phyloP scores from a whole-genome alignment of 2,888 invertebrate species.

The Pterostichus niger region DNA sequence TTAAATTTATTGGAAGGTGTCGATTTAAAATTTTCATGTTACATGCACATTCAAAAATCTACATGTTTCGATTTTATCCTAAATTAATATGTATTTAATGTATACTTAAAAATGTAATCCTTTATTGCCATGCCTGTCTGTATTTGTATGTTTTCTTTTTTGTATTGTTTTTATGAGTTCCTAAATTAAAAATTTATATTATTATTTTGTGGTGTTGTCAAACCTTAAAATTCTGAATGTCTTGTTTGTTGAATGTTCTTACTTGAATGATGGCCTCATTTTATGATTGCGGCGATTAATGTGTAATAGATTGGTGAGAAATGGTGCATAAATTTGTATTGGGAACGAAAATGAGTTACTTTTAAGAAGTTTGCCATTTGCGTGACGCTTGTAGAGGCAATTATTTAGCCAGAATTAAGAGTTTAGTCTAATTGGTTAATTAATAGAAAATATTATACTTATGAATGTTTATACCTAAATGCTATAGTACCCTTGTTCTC shows the following conservation, averaged over 20 bases:
- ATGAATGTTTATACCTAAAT: constrained; percentile 52
- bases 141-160: too few relatives aligned
- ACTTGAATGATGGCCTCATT: background rate
- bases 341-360: constrained; percentile 23
- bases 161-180: too few relatives aligned
- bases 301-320: constrained; percentile 40
- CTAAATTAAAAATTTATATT: background rate
- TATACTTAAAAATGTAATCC: too few relatives aligned
- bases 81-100: too few relatives aligned
- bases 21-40: too few relatives aligned
- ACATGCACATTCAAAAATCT: too few relatives aligned
- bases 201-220: background rate
- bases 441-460: constrained; percentile 50
- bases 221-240: background rate
- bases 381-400: constrained; percentile 61
- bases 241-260: background rate
- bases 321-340: constrained; percentile 56
- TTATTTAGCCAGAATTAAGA: constrained; percentile 61
- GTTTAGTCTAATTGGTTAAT: constrained; percentile 56
- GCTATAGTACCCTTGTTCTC: constrained; percentile 57
- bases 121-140: too few relatives aligned
- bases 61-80: too few relatives aligned
- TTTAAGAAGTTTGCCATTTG: constrained; percentile 63
- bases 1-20: too few relatives aligned
- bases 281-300: constrained; percentile 40